phyloP scores from a whole-genome alignment of 2,113 vertebrate species.

The Aptenodytes patagonicus region DNA sequence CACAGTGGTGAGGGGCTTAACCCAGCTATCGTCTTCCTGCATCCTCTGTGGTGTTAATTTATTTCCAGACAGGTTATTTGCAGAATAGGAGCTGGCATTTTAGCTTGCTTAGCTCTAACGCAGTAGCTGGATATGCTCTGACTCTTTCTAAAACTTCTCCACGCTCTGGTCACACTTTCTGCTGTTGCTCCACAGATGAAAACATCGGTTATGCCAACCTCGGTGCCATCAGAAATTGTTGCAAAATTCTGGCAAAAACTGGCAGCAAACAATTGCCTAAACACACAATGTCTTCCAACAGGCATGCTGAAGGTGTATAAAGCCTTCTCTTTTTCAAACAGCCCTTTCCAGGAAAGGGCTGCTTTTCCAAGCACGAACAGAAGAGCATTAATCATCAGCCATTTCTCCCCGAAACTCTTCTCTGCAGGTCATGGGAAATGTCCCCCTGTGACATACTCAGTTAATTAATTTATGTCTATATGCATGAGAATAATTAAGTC shows the following conservation, averaged over 20 bases:
- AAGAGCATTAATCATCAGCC: conserved; percentile 30
- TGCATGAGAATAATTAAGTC: conserved; percentile 35
- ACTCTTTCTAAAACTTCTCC: neutral
- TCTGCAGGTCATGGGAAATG: conserved; percentile 21
- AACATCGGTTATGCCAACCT: neutral
- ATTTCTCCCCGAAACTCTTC: neutral
- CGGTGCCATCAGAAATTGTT: neutral
- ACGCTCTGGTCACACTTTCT: neutral
- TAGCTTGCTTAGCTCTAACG: neutral
- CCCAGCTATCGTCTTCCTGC: neutral
- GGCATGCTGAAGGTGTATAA: neutral
- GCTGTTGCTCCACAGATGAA: neutral
- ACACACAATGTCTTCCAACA: neutral
- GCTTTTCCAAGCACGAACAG: neutral
- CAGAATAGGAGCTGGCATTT: neutral
- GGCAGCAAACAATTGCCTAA: neutral
- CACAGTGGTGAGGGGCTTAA: neutral
- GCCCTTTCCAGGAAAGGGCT: neutral
- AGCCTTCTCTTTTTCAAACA: neutral
- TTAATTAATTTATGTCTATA: conserved; percentile 60
- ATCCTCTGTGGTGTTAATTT: neutral
- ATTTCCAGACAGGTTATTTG: neutral
- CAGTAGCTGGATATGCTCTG: neutral
- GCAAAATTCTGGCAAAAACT: neutral
- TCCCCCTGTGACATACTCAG: neutral